phyloP scores from a whole-genome alignment of 2,888 invertebrate genomes.

The Yponomeuta plumbellus region DNA sequence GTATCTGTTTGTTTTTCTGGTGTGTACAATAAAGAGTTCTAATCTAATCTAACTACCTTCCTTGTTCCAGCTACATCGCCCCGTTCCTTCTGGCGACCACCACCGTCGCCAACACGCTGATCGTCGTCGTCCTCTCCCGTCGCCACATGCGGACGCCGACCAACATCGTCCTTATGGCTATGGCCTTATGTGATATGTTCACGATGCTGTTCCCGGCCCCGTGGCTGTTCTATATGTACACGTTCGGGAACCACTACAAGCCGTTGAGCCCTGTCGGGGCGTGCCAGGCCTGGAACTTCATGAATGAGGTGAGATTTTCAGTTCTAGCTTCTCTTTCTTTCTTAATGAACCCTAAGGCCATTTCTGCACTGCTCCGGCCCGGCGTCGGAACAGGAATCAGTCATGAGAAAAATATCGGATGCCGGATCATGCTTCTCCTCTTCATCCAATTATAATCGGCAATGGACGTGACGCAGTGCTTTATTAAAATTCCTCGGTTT shows the following conservation, averaged over 20 bases:
- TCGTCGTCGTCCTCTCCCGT: conserved; percentile 92
- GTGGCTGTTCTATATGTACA: conserved; percentile 94
- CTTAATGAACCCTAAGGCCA: too few species aligned
- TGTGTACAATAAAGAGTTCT: too few species aligned
- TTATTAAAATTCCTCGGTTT: too few species aligned
- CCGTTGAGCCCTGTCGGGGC: conserved; percentile 84
- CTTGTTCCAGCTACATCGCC: conserved; percentile 76
- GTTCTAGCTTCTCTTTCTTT: too few species aligned
- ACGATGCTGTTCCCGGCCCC: conserved; percentile 94
- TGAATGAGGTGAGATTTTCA: conserved; percentile 82
- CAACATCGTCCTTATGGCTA: conserved; percentile 94
- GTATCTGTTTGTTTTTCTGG: too few species aligned
- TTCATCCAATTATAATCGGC: too few species aligned
- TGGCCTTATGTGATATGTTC: conserved; percentile 96
- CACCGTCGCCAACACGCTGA: conserved; percentile 92
- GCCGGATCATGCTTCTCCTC: too few species aligned
- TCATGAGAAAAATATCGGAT: too few species aligned
- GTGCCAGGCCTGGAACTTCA: conserved; percentile 87
- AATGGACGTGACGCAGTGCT: too few species aligned
- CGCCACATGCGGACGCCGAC: conserved; percentile 95
- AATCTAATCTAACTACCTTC: too few species aligned
- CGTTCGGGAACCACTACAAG: conserved; percentile 90
- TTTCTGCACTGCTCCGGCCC: too few species aligned
- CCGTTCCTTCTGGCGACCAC: conserved; percentile 91
- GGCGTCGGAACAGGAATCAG: too few species aligned